phyloP scores from a whole-genome alignment of 2,888 invertebrate species.

The Amphipyra tragopoginis region DNA sequence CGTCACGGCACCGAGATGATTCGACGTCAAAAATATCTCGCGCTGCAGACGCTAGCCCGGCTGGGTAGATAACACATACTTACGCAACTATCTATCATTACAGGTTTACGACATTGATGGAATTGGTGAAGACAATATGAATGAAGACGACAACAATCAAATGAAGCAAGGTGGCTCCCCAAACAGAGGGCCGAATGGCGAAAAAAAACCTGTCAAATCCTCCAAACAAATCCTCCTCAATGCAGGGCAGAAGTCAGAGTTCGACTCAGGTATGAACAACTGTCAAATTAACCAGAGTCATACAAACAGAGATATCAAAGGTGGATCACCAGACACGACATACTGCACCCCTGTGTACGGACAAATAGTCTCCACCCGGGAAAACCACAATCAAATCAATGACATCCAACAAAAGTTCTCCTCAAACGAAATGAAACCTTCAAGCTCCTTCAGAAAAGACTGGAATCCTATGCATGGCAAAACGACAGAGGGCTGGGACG shows the following conservation, averaged over 20 bases:
- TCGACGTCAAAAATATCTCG: too few relatives aligned
- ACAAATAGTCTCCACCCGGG: constrained; percentile 85
- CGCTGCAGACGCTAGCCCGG: too few relatives aligned
- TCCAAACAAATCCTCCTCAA: constrained; percentile 86
- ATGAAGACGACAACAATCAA: constrained; percentile 75
- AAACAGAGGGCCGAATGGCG: constrained; percentile 66
- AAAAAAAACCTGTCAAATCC: constrained; percentile 80
- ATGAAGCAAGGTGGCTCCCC: constrained; percentile 63
- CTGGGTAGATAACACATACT: too few relatives aligned
- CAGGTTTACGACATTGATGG: constrained; percentile 88
- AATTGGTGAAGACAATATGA: constrained; percentile 79
- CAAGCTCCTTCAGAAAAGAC: constrained; percentile 84
- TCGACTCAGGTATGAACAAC: constrained; percentile 88
- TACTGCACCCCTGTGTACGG: constrained; percentile 87
- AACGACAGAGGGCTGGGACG: constrained; percentile 82
- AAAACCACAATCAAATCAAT: constrained; percentile 86
- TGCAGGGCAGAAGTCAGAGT: constrained; percentile 86
- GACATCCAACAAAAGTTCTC: constrained; percentile 85
- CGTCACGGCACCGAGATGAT: too few relatives aligned
- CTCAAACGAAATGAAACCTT: constrained; percentile 79
- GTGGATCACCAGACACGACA: constrained; percentile 78
- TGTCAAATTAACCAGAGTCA: constrained; percentile 80
- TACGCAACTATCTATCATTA: not conserved
- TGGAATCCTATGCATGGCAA: constrained; percentile 78
- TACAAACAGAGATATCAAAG: constrained; percentile 68